Conservation (phyloP, 2,113 vertebrate species). For the Podarcis cretensis region DNA sequence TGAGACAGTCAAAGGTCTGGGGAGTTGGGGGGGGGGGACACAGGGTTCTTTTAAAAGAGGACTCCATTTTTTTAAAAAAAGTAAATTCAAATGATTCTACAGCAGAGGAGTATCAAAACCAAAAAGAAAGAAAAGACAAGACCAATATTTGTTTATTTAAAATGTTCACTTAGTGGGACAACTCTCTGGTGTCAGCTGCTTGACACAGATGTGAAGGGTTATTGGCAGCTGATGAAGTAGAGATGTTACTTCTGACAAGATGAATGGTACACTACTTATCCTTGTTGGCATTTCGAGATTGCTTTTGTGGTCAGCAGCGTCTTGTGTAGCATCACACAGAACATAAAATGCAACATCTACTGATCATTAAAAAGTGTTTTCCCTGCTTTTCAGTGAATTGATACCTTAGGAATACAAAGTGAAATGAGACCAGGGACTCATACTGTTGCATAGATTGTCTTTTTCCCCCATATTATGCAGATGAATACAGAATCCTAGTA, state of each 20-base stretch:
- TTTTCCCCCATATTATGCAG: neutral
- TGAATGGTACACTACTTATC: conserved; percentile 37
- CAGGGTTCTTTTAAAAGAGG: neutral
- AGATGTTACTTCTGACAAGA: conserved; percentile 31
- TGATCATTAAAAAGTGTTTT: neutral
- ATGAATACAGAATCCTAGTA: neutral
- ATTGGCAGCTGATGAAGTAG: conserved; percentile 45
- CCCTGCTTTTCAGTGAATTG: neutral
- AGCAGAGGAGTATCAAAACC: fast-evolving
- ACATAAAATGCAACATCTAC: conserved; percentile 14
- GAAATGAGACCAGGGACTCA: neutral
- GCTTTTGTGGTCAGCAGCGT: neutral
- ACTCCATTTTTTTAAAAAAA: fast-evolving
- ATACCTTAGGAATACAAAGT: neutral
- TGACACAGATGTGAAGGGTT: conserved; percentile 25
- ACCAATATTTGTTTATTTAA: neutral
- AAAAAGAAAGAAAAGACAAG: neutral
- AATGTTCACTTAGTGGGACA: neutral
- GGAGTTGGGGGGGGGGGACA: neutral
- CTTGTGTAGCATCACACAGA: conserved; percentile 1
- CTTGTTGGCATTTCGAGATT: conserved; percentile 31
- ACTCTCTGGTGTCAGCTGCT: conserved; percentile 4
- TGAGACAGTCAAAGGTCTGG: neutral
- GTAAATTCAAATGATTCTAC: neutral
- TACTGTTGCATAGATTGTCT: neutral